phyloP scores from a whole-genome alignment of 2,888 invertebrate species.

The Masnerella sp. region DNA sequence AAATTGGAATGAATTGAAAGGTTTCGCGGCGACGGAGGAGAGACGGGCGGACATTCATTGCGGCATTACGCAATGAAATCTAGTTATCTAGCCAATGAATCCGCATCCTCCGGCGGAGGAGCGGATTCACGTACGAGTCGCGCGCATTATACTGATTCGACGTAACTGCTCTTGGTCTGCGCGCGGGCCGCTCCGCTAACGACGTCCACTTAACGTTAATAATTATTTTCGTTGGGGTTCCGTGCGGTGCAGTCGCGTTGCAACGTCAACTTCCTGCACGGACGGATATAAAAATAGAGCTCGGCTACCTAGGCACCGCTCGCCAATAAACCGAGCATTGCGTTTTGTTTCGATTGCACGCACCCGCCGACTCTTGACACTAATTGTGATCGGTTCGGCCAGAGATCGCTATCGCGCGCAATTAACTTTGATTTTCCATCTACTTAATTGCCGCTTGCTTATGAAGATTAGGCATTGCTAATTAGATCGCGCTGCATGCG shows the following conservation, averaged over 20 bases:
- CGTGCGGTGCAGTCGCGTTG: slow-evolving; percentile 66
- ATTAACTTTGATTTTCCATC: slow-evolving; percentile 46
- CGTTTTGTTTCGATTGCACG: slow-evolving; percentile 40
- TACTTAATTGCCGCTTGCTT: slow-evolving; percentile 52
- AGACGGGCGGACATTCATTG: slow-evolving; percentile 45
- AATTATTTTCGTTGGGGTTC: slow-evolving; percentile 77
- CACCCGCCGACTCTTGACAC: slow-evolving; percentile 32
- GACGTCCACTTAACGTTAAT: slow-evolving; percentile 77
- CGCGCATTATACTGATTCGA: slow-evolving; percentile 68
- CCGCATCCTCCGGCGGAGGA: slow-evolving; percentile 74
- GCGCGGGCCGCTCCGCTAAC: slow-evolving; percentile 69
- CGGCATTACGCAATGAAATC: slow-evolving; percentile 76
- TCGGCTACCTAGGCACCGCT: slow-evolving; percentile 53
- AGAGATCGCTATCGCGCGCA: slow-evolving; percentile 34
- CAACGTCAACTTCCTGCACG: slow-evolving; percentile 75
- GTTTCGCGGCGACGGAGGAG: slow-evolving; percentile 44
- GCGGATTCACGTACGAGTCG: slow-evolving; percentile 61
- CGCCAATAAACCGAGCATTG: slow-evolving; percentile 44
- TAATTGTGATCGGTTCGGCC: slow-evolving; percentile 47
- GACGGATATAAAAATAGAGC: slow-evolving; percentile 77
- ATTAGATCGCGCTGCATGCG: slow-evolving; percentile 44
- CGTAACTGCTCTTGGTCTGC: slow-evolving; percentile 72
- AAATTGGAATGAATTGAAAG: slow-evolving; percentile 58
- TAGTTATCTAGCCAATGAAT: slow-evolving; percentile 76
- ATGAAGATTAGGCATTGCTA: slow-evolving; percentile 45